Evolutionary conservation across 2,797 vertebrate genomes (phyloP).

Genomic region (Girardinus metallicus): DNA sequence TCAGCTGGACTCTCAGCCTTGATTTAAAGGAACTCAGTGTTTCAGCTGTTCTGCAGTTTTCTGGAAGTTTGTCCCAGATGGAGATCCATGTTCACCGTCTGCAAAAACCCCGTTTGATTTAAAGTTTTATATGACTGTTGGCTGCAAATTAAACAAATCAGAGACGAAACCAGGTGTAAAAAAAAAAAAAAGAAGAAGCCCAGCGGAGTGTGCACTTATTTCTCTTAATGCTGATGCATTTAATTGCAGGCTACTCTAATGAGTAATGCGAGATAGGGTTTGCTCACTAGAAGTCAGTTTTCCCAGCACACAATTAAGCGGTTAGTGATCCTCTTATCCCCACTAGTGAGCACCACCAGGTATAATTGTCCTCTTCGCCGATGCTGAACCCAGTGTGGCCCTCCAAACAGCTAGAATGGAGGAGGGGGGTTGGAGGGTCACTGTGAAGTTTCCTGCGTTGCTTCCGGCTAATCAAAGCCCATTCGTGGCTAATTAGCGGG

Average conservation of each 20-base stretch:
- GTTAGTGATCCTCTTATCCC: slow-evolving; percentile 11
- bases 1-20: too few relatives aligned
- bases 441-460: slow-evolving; percentile 17
- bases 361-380: slow-evolving; percentile 10
- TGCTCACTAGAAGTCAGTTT: slow-evolving; percentile 7
- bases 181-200: background rate
- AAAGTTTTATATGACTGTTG: background rate
- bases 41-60: too few relatives aligned
- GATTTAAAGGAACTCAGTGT: too few relatives aligned
- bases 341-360: background rate
- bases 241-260: slow-evolving; percentile 7
- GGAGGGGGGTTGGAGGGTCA: background rate
- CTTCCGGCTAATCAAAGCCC: slow-evolving; percentile 18
- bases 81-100: background rate
- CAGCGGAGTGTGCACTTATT: background rate
- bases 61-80: too few relatives aligned
- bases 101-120: background rate
- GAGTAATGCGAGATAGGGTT: slow-evolving; percentile 6
- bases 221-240: slow-evolving; percentile 9
- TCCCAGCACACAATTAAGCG: slow-evolving; percentile 21
- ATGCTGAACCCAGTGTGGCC: slow-evolving; percentile 1
- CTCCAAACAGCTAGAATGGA: slow-evolving; percentile 17
- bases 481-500: slow-evolving; percentile 41
- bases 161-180: background rate
- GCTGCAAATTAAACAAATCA: background rate